phyloP scores from a whole-genome alignment of 2,888 invertebrate genomes.

The Spisula subtruncata region DNA sequence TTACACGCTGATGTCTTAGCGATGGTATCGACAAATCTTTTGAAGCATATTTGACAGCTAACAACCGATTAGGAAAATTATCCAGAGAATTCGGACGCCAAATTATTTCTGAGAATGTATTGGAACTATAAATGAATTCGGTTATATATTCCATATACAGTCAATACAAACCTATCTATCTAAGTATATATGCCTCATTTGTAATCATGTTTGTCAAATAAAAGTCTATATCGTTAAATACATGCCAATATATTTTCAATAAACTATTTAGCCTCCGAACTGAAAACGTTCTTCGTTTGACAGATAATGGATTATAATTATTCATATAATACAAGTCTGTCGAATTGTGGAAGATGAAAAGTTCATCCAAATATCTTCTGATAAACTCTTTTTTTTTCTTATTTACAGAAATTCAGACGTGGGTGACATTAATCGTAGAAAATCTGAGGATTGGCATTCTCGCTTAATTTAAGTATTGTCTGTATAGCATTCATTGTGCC shows the following conservation, averaged over 20 bases:
- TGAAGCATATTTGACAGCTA: too few species aligned
- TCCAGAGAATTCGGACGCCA: too few species aligned
- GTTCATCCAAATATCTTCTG: neutral
- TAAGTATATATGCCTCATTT: neutral
- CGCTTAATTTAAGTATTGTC: neutral
- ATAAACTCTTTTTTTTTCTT: neutral
- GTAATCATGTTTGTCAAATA: conserved; percentile 4
- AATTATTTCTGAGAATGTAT: too few species aligned
- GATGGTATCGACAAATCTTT: too few species aligned
- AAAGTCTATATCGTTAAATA: neutral
- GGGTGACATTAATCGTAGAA: neutral
- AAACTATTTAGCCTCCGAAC: neutral
- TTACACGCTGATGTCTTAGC: too few species aligned
- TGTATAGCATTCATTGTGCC: neutral
- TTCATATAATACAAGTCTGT: conserved; percentile 2
- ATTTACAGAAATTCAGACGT: neutral
- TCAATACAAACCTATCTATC: neutral
- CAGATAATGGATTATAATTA: conserved; percentile 15
- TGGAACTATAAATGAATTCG: too few species aligned
- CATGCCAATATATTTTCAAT: conserved; percentile 13
- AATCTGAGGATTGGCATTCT: neutral
- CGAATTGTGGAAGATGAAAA: neutral
- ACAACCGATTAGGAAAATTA: neutral
- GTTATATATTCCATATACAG: too few species aligned
- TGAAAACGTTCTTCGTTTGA: neutral